A percentile compares a stretch with the other conserved stretches of the same genome.
Evolutionary conservation across 2,888 invertebrate species (phyloP).

Genomic region (Biston stratarius): DNA sequence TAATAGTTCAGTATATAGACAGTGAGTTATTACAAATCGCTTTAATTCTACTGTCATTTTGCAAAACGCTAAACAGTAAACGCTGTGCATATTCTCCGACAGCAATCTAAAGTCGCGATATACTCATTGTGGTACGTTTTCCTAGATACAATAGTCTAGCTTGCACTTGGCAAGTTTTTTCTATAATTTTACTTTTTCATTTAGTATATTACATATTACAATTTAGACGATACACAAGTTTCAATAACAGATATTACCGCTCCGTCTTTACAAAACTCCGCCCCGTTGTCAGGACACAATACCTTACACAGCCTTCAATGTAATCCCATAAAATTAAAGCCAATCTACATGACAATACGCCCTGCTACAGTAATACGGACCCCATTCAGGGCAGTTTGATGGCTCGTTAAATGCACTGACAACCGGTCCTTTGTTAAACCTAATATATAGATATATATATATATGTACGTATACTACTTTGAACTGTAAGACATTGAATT

Average conservation of each 20-base stretch:
- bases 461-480: no score
- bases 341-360: conserved; percentile 34
- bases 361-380: conserved; percentile 20
- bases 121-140: no score
- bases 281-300: conserved; percentile 22
- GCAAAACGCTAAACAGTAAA: no score
- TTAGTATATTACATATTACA: not conserved
- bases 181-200: not conserved
- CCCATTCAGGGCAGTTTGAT: conserved; percentile 42
- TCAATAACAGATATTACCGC: not conserved
- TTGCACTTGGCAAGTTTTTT: no score
- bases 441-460: conserved; percentile 44
- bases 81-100: no score
- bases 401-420: conserved; percentile 40
- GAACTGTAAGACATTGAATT: no score
- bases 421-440: conserved; percentile 43
- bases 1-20: no score
- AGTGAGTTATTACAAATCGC: no score
- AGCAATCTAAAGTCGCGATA: no score
- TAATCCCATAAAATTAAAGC: conserved; percentile 31
- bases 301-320: conserved; percentile 18
- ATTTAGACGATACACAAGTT: not conserved
- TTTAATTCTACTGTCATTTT: no score
- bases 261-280: conserved; percentile 5
- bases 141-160: no score